Base-by-base conservation (phyloP, 2,797 vertebrate species). In the Sarcophilus harrisii region DNA sequence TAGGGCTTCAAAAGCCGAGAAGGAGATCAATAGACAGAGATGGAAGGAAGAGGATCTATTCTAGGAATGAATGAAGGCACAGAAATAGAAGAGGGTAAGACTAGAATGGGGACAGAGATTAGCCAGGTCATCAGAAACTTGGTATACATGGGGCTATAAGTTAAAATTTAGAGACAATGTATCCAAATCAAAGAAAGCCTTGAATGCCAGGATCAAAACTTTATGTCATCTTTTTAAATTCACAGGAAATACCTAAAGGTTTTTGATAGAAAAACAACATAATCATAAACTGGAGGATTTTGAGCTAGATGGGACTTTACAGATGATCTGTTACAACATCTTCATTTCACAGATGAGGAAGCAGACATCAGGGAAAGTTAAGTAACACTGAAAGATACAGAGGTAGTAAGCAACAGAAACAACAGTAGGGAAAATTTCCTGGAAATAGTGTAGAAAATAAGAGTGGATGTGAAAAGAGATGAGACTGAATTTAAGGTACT, bases 321-420 rank as follows among this genome's bases (percentile, higher is more conserved):
- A 87, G 73, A 87, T 87, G 38, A 87, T 87, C 38, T 87, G 73
- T 45, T 87, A 87, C 21, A 49, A 87, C 73, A 45, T 87, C 38
- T 87, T 45, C 38, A 87, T 87, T 87, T 87, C 73, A 87, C 73
- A 87, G 73, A 87, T 87, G 73, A 87, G 38, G 73, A 87, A 87
- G 45, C 66, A 73, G 38, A 87, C 73, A 24, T 9, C 73, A 87
- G 27, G 38, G 38, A 9, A 87, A 21, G 38, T 45, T 87, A 45
- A 49, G 38, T 87, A 49, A 49, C 21, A 27, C 9, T 49, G 73
- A 87, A 87, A 87, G 38, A 12, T 9, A 10, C 38, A 87, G 73
- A 87, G 38, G 21, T 87, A 87, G 73, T 49, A 49, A 87, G 73
- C 38, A 81, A 81, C n/a, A 45, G 66, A 38, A 81, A 81, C n/a